phyloP scores from a whole-genome alignment of 2,113 vertebrate species.

The Malurus cyaneus region DNA sequence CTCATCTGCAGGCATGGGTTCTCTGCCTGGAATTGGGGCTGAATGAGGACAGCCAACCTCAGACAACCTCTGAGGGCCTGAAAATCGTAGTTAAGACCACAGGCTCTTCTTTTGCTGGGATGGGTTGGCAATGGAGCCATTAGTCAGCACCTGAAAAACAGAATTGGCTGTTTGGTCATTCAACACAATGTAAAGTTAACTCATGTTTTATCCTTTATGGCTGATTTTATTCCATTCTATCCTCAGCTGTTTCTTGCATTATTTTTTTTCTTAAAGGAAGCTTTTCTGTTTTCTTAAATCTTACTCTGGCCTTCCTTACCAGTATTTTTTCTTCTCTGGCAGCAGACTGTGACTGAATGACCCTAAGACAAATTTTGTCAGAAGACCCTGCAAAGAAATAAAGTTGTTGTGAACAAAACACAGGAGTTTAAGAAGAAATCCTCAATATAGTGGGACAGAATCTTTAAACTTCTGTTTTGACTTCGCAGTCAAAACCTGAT shows the following conservation, averaged over 20 bases:
- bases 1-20: accelerated
- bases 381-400: not conserved
- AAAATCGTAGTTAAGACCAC: not conserved
- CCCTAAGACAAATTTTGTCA: not conserved
- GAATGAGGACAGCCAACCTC: not conserved
- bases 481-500: not conserved
- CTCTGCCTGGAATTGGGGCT: not conserved
- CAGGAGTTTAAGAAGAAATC: not conserved
- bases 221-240: not conserved
- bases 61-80: not conserved
- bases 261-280: not conserved
- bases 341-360: not conserved
- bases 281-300: not conserved
- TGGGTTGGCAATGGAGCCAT: not conserved
- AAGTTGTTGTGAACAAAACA: not conserved
- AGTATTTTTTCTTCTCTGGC: not conserved
- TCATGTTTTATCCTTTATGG: not conserved
- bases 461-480: not conserved
- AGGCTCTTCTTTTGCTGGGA: not conserved
- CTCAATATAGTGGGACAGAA: not conserved
- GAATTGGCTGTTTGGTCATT: not conserved
- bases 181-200: not conserved
- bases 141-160: not conserved
- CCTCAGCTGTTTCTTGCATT: not conserved
- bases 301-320: not conserved